These are phyloP conservation scores for Anoncus sp. DNA, from an alignment of 2,888 invertebrate species.

Conservation along the genomic window DNA sequence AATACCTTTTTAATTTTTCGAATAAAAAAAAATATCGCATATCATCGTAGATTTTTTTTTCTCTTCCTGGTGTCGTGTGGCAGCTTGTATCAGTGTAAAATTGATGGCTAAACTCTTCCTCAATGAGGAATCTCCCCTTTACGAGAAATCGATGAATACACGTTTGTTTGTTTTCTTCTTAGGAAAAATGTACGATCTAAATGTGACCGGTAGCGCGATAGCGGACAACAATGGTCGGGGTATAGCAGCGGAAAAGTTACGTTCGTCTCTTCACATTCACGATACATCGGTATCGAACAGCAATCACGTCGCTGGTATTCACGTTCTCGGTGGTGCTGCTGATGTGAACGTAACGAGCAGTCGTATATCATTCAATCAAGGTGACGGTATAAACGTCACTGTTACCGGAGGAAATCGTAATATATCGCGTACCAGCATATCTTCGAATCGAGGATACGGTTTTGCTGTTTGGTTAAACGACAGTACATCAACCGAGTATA, in stretches of 20 bases:
- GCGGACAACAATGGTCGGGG: conserved; percentile 97
- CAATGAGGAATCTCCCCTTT: too few relatives aligned
- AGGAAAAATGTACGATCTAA: conserved; percentile 92
- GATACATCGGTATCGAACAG: conserved; percentile 93
- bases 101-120: too few relatives aligned
- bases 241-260: conserved; percentile 95
- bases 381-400: conserved; percentile 98
- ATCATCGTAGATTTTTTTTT: neutral
- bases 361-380: conserved; percentile 94
- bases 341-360: conserved; percentile 97
- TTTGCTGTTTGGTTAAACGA: conserved; percentile 96
- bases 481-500: conserved; percentile 90
- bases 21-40: conserved; percentile 4
- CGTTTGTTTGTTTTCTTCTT: conserved; percentile 56
- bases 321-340: conserved; percentile 95
- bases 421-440: conserved; percentile 93
- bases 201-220: conserved; percentile 93
- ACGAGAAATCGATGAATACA: neutral
- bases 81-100: too few relatives aligned
- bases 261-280: conserved; percentile 95
- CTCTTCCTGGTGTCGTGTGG: too few relatives aligned
- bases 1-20: too few relatives aligned
- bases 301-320: conserved; percentile 95
- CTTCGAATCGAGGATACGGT: conserved; percentile 95
- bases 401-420: conserved; percentile 97